Base-by-base conservation (phyloP, 2,888 invertebrate genomes). In the Athalia circularis region DNA sequence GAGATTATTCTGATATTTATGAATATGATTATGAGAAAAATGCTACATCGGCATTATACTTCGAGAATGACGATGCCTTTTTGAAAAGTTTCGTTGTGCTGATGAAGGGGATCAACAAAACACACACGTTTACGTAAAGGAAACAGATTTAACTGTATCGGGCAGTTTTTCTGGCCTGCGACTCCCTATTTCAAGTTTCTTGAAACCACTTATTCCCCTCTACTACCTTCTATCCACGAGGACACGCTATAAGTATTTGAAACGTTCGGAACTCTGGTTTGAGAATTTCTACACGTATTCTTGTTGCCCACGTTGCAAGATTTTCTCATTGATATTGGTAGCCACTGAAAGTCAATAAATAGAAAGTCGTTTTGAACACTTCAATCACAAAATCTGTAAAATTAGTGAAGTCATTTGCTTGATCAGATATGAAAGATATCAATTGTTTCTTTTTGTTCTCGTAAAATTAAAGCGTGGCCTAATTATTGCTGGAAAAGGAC, bases 161-260 rank as follows among this genome's bases (percentile, higher is more conserved):
- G 72, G 15, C 57, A 72, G 72, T 57, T 59, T 47, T 59, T 59
- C 72, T 45, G 59, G 45, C 57, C 72, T 29, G 29, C 29, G 47
- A 57, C 72, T 72, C 59, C 59, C 45, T 59, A 45, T 59, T 57
- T 59, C 70, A 72, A 59, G 8, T 72, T 54, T 72, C 72, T 59
- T 43, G 72, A 57, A 72, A 72, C 72, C 72, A 59, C 59, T 72
- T 72, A 72, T 72, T 59, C 68, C 72, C 72, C 15, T 29, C 29
- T 29, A 29, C 29, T 59, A 29, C 72, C 72, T 15, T 9, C 57
- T 59, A 72, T 47, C 72, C 57, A 59, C 72, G 72, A 72, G 72
- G 72, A 72, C 72, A 72, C 43, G 72, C 72, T 72, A 72, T 72
- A 72, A 72, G 72, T 72, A 72, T 72, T 72, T 72, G 72, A 72